Evolutionary conservation across 1,140 invertebrate species (phyloP).

Genomic region (Oedothorax gibbosus): DNA sequence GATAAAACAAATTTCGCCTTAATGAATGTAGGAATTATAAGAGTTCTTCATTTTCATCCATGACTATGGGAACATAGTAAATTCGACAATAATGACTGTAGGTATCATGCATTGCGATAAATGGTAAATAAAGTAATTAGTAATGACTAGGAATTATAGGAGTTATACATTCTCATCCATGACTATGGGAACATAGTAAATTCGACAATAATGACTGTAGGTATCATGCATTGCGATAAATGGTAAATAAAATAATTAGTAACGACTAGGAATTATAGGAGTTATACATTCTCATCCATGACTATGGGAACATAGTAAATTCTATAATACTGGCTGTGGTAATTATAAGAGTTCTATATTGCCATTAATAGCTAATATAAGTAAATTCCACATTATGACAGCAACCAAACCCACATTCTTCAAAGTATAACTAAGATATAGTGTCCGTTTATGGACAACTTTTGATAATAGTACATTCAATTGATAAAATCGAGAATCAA

Average conservation of each 20-base stretch:
- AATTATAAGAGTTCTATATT: neutral
- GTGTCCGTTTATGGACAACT: too few relatives aligned
- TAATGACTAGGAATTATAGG: neutral
- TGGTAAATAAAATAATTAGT: neutral
- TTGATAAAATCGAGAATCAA: too few relatives aligned
- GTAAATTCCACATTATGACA: too few relatives aligned
- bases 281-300: neutral
- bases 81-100: neutral
- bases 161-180: neutral
- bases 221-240: neutral
- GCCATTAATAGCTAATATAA: too few relatives aligned
- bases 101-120: neutral
- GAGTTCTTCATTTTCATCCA: neutral
- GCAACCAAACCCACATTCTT: too few relatives aligned
- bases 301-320: neutral
- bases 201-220: neutral
- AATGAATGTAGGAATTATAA: neutral
- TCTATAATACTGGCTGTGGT: neutral
- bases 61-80: neutral
- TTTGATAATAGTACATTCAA: too few relatives aligned
- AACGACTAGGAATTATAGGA: neutral
- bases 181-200: neutral
- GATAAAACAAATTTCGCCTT: neutral
- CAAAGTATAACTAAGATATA: too few relatives aligned
- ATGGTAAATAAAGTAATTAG: neutral